Evolutionary conservation across 1,140 invertebrate genomes (phyloP).

Genomic region (Cotesia typhae): DNA sequence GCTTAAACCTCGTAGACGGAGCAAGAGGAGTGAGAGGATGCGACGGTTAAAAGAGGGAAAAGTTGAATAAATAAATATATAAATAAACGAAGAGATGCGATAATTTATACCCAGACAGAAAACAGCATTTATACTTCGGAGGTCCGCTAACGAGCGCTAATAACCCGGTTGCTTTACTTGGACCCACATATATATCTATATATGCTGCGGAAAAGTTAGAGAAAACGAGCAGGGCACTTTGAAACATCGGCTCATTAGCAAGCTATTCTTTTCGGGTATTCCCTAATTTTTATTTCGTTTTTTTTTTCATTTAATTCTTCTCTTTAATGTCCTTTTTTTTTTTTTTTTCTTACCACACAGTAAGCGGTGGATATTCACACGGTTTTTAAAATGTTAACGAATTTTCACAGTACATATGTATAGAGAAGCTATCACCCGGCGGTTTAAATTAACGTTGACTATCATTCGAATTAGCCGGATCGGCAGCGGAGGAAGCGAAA

Average conservation of each 20-base stretch:
- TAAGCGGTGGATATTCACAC: neutral
- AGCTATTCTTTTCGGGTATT: slow-evolving; percentile 32
- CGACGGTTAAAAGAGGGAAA: neutral
- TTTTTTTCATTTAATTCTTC: neutral
- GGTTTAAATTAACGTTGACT: slow-evolving; percentile 1
- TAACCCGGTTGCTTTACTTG: slow-evolving; percentile 20
- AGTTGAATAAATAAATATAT: slow-evolving; percentile 11
- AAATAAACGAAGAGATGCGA: slow-evolving; percentile 17
- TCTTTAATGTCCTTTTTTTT: neutral
- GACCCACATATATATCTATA: neutral
- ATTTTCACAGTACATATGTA: slow-evolving; percentile 20
- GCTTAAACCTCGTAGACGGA: neutral
- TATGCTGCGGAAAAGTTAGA: neutral
- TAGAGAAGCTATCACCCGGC: slow-evolving; percentile 10
- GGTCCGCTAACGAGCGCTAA: slow-evolving; percentile 39
- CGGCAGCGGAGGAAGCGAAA: neutral
- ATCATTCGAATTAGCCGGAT: slow-evolving; percentile 20
- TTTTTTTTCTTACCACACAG: neutral
- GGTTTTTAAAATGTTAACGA: slow-evolving; percentile 38
- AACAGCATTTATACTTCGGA: slow-evolving; percentile 33
- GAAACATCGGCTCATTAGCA: slow-evolving; percentile 38
- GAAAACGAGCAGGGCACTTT: slow-evolving; percentile 32
- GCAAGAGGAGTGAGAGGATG: neutral
- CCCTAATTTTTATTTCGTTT: slow-evolving; percentile 8
- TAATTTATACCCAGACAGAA: slow-evolving; percentile 34